These are phyloP conservation scores for Tipula unca DNA, from an alignment of 2,888 invertebrate species.

Conservation along the genomic window DNA sequence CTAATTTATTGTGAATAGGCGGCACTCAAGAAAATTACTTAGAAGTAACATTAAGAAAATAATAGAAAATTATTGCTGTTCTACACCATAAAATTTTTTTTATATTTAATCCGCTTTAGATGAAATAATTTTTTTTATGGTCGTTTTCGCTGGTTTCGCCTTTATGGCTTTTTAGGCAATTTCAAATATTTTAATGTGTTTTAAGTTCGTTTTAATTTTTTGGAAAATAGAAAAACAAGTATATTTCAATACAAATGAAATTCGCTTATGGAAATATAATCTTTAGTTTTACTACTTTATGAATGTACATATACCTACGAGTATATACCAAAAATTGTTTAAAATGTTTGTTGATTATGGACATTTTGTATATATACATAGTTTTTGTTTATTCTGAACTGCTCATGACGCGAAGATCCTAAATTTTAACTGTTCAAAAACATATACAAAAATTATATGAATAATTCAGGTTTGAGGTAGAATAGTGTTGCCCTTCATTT, in stretches of 20 bases:
- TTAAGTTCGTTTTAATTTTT: background rate
- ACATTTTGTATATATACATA: background rate
- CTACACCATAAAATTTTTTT: background rate
- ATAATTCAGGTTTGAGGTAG: background rate
- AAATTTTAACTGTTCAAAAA: background rate
- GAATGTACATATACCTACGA: background rate
- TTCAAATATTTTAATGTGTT: background rate
- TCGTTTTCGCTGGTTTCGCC: background rate
- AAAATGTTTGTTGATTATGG: background rate
- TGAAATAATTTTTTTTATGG: background rate
- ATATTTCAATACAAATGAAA: background rate
- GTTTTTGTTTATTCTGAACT: background rate
- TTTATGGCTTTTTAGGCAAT: background rate
- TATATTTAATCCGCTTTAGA: background rate
- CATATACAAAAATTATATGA: background rate
- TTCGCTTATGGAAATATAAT: background rate
- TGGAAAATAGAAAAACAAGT: background rate
- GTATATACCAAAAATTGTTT: background rate
- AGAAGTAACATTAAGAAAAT: background rate
- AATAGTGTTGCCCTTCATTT: background rate
- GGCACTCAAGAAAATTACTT: background rate
- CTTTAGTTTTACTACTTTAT: background rate
- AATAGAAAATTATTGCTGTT: background rate
- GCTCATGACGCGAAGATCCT: background rate
- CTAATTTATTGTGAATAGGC: background rate